Percentiles rank a stretch among this genome's conserved stretches.
Evolutionary conservation across 2,888 invertebrate species (phyloP).

Genomic region (Synanthedon myopaeformis): DNA sequence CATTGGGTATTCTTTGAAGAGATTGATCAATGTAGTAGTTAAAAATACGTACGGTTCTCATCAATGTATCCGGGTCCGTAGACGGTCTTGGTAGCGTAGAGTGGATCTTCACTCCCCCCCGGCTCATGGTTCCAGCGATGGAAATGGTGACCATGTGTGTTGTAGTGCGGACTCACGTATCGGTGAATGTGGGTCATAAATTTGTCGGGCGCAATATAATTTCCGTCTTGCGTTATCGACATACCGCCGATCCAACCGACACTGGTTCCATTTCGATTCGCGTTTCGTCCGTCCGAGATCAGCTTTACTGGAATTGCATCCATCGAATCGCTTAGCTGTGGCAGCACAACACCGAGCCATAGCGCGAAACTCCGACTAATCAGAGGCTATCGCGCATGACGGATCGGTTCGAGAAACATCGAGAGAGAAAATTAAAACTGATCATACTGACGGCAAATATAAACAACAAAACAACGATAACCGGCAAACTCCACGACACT

Average conservation of each 20-base stretch:
- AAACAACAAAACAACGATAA: constrained; percentile 9
- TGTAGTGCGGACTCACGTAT: constrained; percentile 65
- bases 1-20: not conserved
- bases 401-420: constrained; percentile 38
- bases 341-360: constrained; percentile 48
- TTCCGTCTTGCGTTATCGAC: constrained; percentile 65
- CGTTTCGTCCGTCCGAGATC: constrained; percentile 61
- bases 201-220: constrained; percentile 65
- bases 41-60: constrained; percentile 66
- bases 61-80: constrained; percentile 66
- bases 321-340: constrained; percentile 64
- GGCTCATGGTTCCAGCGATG: constrained; percentile 66
- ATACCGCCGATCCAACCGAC: constrained; percentile 68
- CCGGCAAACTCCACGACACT: constrained; percentile 16
- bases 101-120: constrained; percentile 62
- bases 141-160: constrained; percentile 61
- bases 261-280: constrained; percentile 52
- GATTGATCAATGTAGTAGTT: constrained; percentile 4
- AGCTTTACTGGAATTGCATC: constrained; percentile 69
- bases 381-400: constrained; percentile 48
- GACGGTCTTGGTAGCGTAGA: constrained; percentile 70
- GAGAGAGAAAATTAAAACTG: constrained; percentile 19
- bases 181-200: constrained; percentile 64
- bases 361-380: constrained; percentile 48
- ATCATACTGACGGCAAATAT: constrained; percentile 40